Evolutionary conservation across 2,888 invertebrate species (phyloP), one percentile per base, ranked within the genome.

Genomic region (Hirtodrosophila duncani): DNA sequence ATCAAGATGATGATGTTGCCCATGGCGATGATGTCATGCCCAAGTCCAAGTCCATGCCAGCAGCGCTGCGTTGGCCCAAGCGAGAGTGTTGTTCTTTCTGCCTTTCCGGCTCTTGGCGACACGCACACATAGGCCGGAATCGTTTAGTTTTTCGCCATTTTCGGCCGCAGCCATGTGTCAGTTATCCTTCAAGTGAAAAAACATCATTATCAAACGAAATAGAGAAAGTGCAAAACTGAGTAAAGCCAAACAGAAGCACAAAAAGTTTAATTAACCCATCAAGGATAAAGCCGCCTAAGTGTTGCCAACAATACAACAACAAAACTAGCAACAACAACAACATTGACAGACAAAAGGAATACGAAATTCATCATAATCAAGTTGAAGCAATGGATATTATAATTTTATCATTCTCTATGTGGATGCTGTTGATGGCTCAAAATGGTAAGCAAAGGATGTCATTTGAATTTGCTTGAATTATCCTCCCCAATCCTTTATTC

Each of bases 11-110:
- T 53, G 65, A 60, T 60, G 55, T 50, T 61, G 49, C 49, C 55
- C 57, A 30, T 43, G 52, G 48, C 68, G 65, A 69, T 82, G 81
- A 81, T 82, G 77, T 82, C 82, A 82, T 74, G 62, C 38, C 52
- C 24, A 62, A 63, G 50, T 57, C 44, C 48, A n/a, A n/a, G n/a
- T n/a, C n/a, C n/a, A n/a, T n/a, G n/a, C n/a, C n/a, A n/a, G n/a
- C n/a, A n/a, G n/a, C n/a, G n/a, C n/a, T n/a, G n/a, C n/a, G n/a
- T n/a, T 52, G 44, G 43, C 37, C 58, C 52, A 63, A 78, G 77
- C 62, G 66, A 74, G 74, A 70, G 65, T 78, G 79, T 64, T 68
- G 52, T 58, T 48, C 52, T 9, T 30, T 23, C 26, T 24, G 41
- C 23, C 57, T 27, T 9, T 27, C 36, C 36, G 10, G 33, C 8